phyloP scores from a whole-genome alignment of 2,797 vertebrate species.

The Ispidina picta region DNA sequence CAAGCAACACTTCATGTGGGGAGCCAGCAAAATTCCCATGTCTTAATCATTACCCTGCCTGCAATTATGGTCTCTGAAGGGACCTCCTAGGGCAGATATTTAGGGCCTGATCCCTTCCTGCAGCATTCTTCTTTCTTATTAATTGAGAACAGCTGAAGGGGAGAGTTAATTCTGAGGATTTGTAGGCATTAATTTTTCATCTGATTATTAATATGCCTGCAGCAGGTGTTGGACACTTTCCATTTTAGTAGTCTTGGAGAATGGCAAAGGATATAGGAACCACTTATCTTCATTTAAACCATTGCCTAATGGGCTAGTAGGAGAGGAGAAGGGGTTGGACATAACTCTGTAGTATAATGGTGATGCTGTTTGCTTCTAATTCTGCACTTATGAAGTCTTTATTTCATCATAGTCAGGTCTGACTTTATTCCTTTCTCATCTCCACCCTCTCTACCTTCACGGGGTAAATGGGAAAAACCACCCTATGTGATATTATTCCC shows the following conservation, averaged over 20 bases:
- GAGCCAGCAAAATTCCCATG: background rate
- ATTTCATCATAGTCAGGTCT: background rate
- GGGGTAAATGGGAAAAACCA: background rate
- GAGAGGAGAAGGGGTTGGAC: background rate
- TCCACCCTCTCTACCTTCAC: background rate
- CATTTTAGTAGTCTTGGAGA: conserved; percentile 35
- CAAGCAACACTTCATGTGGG: background rate
- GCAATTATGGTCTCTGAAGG: background rate
- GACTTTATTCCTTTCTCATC: background rate
- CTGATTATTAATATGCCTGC: conserved; percentile 34
- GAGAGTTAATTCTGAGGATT: conserved; percentile 10
- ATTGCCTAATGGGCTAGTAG: background rate
- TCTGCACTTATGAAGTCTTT: background rate
- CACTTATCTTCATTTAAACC: background rate
- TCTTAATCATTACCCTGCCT: background rate
- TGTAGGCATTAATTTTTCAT: conserved; percentile 28
- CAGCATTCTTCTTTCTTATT: background rate
- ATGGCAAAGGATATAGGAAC: background rate
- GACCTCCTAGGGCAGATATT: background rate
- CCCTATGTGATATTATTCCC: background rate
- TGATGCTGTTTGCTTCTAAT: background rate
- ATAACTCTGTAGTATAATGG: background rate
- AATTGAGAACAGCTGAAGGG: background rate
- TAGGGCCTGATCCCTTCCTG: background rate
- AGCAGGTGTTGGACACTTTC: conserved; percentile 17